A percentile compares a stretch with the other conserved stretches of the same genome.
These are phyloP conservation scores for Xenopus borealis DNA, from an alignment of 2,113 vertebrate genomes.

Conservation along the genomic window DNA sequence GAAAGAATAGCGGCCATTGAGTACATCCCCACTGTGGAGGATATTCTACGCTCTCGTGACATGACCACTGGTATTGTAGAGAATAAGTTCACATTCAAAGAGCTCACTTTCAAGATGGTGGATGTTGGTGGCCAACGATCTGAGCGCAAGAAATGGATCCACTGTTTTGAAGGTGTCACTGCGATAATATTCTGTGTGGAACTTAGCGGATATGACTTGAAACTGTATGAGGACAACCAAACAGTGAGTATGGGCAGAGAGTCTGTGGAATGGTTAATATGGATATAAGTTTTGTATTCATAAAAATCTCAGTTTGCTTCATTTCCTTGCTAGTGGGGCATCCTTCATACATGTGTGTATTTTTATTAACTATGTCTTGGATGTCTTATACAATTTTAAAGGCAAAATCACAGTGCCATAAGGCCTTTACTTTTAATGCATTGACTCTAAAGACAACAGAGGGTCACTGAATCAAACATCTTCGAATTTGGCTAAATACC, in stretches of 20 bases:
- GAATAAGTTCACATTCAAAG: conserved; percentile 99
- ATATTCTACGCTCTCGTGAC: conserved; percentile 95
- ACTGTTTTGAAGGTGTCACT: conserved; percentile 98
- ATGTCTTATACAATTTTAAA: no score
- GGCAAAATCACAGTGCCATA: no score
- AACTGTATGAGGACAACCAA: conserved; percentile 98
- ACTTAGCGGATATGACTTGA: conserved; percentile 98
- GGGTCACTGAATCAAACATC: no score
- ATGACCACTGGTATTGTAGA: conserved; percentile 99
- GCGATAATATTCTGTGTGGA: conserved; percentile 99
- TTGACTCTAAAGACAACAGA: no score
- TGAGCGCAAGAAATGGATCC: conserved; percentile 99
- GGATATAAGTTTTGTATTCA: neutral
- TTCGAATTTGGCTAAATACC: no score
- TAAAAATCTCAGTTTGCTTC: no score
- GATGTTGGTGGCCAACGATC: conserved; percentile 97
- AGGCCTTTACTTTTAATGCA: no score
- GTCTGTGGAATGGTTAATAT: neutral
- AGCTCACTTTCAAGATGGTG: conserved; percentile 99
- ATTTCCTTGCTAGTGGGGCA: no score
- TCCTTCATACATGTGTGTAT: no score
- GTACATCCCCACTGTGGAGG: conserved; percentile 96
- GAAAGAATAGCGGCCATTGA: conserved; percentile 90
- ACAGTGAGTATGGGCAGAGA: conserved; percentile 75
- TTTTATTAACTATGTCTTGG: no score